Percentiles rank a stretch among this genome's conserved stretches.
These are phyloP conservation scores for Montipora capitata DNA, from an alignment of 92 coral and sea anemone species.

Conservation along the genomic window DNA sequence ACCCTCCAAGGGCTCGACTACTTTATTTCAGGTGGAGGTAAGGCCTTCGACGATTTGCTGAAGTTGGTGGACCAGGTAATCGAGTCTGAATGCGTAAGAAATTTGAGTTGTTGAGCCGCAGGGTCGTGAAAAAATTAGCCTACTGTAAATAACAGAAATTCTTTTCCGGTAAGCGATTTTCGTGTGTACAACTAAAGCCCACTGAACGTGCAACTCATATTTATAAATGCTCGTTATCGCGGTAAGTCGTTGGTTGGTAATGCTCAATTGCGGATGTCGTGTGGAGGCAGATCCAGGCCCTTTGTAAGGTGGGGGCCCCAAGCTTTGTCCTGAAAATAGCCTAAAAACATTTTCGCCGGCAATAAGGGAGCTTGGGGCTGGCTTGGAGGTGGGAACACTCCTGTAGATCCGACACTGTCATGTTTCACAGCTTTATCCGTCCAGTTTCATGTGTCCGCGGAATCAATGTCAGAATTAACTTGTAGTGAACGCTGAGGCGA, in stretches of 20 bases:
- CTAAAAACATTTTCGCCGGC: background rate
- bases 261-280: background rate
- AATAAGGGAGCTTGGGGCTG: background rate
- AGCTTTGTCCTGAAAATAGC: background rate
- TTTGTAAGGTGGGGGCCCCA: background rate
- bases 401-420: background rate
- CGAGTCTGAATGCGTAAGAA: background rate
- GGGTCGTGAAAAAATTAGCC: background rate
- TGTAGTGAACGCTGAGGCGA: too few species aligned
- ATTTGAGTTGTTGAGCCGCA: background rate
- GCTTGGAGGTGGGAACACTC: background rate
- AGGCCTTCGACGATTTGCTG: background rate
- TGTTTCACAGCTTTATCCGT: background rate
- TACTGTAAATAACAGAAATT: background rate
- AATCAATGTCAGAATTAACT: background rate
- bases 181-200: background rate
- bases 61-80: constrained; percentile 39
- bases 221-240: background rate
- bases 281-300: background rate
- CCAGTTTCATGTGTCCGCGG: background rate
- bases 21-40: constrained; percentile 43
- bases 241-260: background rate
- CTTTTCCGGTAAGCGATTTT: background rate
- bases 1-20: constrained; percentile 75
- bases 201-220: background rate